These are phyloP conservation scores for Ochropleura plecta DNA, from an alignment of 2,888 invertebrate genomes.

Conservation along the genomic window DNA sequence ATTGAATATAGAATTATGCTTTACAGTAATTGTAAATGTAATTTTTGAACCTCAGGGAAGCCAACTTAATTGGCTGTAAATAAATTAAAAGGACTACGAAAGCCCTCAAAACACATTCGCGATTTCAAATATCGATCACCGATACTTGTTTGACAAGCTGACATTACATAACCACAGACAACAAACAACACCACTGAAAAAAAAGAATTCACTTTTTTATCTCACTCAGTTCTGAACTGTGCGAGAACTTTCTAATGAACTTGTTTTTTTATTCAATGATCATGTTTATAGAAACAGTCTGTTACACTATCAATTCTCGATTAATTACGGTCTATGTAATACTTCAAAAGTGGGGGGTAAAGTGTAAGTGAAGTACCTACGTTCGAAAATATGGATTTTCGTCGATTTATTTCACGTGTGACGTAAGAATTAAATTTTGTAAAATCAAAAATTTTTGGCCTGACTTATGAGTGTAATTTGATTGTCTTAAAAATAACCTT, in stretches of 20 bases:
- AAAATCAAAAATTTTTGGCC: not conserved
- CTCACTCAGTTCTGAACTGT: constrained; percentile 24
- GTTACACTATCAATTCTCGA: constrained; percentile 23
- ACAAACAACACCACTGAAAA: constrained; percentile 37
- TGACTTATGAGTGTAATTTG: not conserved
- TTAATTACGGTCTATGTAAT: not conserved
- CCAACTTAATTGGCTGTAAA: not conserved
- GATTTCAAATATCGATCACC: constrained; percentile 22
- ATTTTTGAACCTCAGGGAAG: not conserved
- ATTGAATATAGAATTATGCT: not conserved
- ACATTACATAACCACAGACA: constrained; percentile 49
- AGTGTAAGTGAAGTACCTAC: too few relatives aligned
- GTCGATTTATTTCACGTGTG: not conserved
- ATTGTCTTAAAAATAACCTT: constrained; percentile 7
- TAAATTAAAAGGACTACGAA: too few relatives aligned
- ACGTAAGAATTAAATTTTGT: not conserved
- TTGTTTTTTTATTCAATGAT: constrained; percentile 17
- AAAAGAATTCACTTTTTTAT: constrained; percentile 30
- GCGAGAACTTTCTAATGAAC: constrained; percentile 61
- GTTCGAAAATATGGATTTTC: not conserved
- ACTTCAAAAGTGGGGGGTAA: too few relatives aligned
- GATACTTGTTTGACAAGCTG: constrained; percentile 24
- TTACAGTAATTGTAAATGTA: not conserved
- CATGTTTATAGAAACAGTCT: constrained; percentile 14
- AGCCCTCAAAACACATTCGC: constrained; percentile 16